Evolutionary conservation across 2,113 vertebrate genomes (phyloP).

Genomic region (Lutjanus erythropterus): DNA sequence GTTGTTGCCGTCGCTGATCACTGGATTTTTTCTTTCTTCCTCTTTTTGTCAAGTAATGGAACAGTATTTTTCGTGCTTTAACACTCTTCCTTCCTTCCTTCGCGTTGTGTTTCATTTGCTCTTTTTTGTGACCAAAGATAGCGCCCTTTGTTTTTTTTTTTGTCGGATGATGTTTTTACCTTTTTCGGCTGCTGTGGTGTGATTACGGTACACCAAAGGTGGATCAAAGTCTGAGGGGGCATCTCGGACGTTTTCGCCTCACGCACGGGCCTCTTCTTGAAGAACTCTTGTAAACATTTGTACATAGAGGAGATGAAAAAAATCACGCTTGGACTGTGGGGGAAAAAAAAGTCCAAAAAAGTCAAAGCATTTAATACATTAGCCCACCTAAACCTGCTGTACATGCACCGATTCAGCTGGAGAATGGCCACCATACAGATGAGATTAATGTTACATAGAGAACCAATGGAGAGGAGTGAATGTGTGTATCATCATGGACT

Average conservation of each 20-base stretch:
- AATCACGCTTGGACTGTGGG: slow-evolving; percentile 77
- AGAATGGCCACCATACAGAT: slow-evolving; percentile 57
- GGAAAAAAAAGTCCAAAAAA: background rate
- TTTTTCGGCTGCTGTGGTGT: slow-evolving; percentile 72
- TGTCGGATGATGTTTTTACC: slow-evolving; percentile 66
- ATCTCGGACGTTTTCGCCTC: slow-evolving; percentile 71
- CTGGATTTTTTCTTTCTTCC: slow-evolving; percentile 28
- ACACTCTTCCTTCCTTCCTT: slow-evolving; percentile 40
- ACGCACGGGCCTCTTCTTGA: slow-evolving; percentile 86
- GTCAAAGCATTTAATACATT: slow-evolving; percentile 80
- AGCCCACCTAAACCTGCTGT: slow-evolving; percentile 79
- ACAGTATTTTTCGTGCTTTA: slow-evolving; percentile 65
- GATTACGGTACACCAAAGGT: slow-evolving; percentile 17
- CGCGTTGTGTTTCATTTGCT: slow-evolving; percentile 80
- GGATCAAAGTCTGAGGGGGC: background rate
- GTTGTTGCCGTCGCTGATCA: slow-evolving; percentile 34
- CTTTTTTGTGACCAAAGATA: slow-evolving; percentile 97
- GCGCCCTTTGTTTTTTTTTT: slow-evolving; percentile 82
- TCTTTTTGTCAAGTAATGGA: slow-evolving; percentile 33
- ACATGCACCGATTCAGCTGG: slow-evolving; percentile 64
- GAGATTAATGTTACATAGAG: slow-evolving; percentile 47
- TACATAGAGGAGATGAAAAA: slow-evolving; percentile 81
- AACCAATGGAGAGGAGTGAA: slow-evolving; percentile 15
- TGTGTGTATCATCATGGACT: slow-evolving; percentile 46
- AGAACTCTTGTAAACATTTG: slow-evolving; percentile 81